phyloP scores from a whole-genome alignment of 2,113 vertebrate genomes.

The Xenus cinereus region DNA sequence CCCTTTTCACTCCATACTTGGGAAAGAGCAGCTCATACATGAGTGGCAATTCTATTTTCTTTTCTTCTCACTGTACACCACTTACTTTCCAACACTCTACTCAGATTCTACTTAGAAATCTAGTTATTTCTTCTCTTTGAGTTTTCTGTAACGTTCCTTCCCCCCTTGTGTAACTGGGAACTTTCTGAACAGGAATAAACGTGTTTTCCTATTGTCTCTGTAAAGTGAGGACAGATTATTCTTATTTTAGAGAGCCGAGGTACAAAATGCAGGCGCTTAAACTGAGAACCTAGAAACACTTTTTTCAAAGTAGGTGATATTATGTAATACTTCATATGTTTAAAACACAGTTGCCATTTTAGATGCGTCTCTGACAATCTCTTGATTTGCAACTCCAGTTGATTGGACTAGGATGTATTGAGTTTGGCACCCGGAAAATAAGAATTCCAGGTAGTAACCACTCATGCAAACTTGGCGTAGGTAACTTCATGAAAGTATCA shows the following conservation, averaged over 20 bases:
- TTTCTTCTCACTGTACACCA: background rate
- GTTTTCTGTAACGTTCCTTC: background rate
- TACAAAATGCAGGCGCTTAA: conserved; percentile 45
- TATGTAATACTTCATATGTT: conserved; percentile 63
- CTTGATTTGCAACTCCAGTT: conserved; percentile 69
- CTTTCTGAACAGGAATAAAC: background rate
- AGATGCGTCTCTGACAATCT: conserved; percentile 66
- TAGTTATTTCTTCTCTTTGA: background rate
- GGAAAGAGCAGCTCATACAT: background rate
- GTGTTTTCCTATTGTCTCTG: background rate
- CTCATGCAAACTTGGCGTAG: conserved; percentile 60
- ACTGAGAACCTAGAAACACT: conserved; percentile 50
- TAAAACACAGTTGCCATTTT: conserved; percentile 70
- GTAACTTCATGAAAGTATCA: conserved; percentile 63
- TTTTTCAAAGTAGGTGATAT: conserved; percentile 49
- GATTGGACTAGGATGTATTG: conserved; percentile 69
- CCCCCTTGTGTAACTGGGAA: background rate
- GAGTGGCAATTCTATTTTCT: background rate
- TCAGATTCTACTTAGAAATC: background rate
- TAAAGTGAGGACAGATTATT: conserved; percentile 4
- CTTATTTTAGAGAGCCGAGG: background rate
- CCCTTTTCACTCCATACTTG: background rate
- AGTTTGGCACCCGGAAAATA: conserved; percentile 70
- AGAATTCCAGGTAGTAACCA: conserved; percentile 69
- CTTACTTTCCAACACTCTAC: background rate